phyloP scores from a whole-genome alignment of 1,140 invertebrate species.

The Calliopsis andreniformis region DNA sequence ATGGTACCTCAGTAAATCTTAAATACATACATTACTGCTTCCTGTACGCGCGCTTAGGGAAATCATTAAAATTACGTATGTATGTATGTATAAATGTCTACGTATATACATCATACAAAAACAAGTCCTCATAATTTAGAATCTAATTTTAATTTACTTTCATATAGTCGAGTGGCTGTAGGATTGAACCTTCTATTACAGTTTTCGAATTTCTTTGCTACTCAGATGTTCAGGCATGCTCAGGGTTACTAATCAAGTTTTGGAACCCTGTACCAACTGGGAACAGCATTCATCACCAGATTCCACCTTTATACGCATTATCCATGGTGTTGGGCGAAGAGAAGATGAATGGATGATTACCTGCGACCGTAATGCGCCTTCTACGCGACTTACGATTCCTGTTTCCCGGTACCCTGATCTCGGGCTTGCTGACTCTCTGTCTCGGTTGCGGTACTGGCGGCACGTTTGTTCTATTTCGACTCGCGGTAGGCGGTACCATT shows the following conservation, averaged over 20 bases:
- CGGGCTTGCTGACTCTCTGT: constrained; percentile 63
- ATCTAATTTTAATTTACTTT: too few species aligned
- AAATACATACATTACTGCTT: constrained; percentile 32
- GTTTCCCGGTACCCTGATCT: constrained; percentile 65
- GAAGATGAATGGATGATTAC: constrained; percentile 74
- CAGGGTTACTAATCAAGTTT: background rate
- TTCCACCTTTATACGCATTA: constrained; percentile 12
- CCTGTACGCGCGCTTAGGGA: background rate
- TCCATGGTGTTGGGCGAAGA: constrained; percentile 20
- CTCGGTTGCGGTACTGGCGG: constrained; percentile 74
- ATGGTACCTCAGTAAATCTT: constrained; percentile 43
- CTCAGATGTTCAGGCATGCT: background rate
- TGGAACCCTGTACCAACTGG: background rate
- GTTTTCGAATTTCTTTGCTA: background rate
- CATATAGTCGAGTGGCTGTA: too few species aligned
- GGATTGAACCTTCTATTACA: too few species aligned
- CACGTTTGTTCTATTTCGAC: constrained; percentile 39
- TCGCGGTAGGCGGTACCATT: constrained; percentile 24
- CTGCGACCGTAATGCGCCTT: constrained; percentile 77
- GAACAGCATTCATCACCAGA: background rate
- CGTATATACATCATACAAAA: background rate
- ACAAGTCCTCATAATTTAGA: too few species aligned
- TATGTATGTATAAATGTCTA: background rate
- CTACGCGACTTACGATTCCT: constrained; percentile 79
- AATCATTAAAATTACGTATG: constrained; percentile 14